Evolutionary conservation across 2,113 vertebrate genomes (phyloP), one percentile per base, ranked within the genome.

Genomic region (Neogobius melanostomus): DNA sequence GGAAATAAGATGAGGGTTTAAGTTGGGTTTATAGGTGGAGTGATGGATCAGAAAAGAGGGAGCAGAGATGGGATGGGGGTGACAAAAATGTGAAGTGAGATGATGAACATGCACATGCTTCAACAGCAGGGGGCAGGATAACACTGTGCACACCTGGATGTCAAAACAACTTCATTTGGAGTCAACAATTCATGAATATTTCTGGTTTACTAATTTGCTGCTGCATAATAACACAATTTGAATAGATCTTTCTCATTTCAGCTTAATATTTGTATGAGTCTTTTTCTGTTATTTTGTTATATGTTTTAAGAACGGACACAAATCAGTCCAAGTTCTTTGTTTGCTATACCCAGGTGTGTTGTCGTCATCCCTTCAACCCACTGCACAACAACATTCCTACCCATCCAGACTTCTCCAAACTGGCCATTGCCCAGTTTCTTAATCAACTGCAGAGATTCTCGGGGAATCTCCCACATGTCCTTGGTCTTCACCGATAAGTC

Each of bases 351-450:
- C 84, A 87, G 82, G 83, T 75, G 79, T 86, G 86, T 53, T 51
- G 64, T 65, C 12, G 66, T 64, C 75, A 64, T 74, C 73, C 72
- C 74, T 68, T 72, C 1, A 79, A 72, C 57, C 67, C 63, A 47
- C 45, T 7, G 71, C 72, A 76, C 57, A 49, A n/a, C 73, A 73
- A 60, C 66, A 66, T 72, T 87, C 92, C 84, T 93, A 96, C 95
- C 95, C 95, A 96, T 97, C 95, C 95, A 96, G 82, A 96, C 95
- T 95, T 97, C 95, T 94, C 95, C 95, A 47, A 97, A 96, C 92
- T 97, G 95, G 87, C 95, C 95, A 36, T 96, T 96, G 77, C 95
- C 95, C 92, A 96, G 85, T 86, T 95, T 95, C 91, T 95, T 95
- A 93, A 95, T 94, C 79, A 95, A 94, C 91, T 96, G 95, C 69